These are phyloP conservation scores for Drosophila macrospina DNA, from an alignment of 2,888 invertebrate genomes.

Conservation along the genomic window DNA sequence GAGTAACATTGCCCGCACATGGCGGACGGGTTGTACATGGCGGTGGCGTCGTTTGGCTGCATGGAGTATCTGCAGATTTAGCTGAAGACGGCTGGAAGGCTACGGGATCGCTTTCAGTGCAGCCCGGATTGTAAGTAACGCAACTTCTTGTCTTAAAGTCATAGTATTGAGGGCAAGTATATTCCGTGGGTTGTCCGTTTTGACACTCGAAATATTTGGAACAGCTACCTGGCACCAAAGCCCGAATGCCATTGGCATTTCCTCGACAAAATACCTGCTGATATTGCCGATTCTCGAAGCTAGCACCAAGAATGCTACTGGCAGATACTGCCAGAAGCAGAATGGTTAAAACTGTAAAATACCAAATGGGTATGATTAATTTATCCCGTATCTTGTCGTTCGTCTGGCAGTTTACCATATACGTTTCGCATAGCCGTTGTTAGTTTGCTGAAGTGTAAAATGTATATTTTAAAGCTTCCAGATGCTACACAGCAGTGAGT, in stretches of 20 bases:
- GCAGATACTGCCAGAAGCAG: slow-evolving; percentile 54
- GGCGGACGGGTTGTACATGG: slow-evolving; percentile 38
- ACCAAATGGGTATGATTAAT: slow-evolving; percentile 3
- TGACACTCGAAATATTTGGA: slow-evolving; percentile 75
- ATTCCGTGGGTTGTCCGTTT: slow-evolving; percentile 52
- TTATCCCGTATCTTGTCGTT: neutral
- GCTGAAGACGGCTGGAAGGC: neutral
- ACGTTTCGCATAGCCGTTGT: slow-evolving; percentile 49
- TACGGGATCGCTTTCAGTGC: slow-evolving; percentile 44
- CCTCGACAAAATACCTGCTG: slow-evolving; percentile 66
- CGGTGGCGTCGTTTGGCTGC: slow-evolving; percentile 25
- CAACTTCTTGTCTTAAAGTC: slow-evolving; percentile 61
- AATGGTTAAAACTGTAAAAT: slow-evolving; percentile 51
- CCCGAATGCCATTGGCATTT: slow-evolving; percentile 67
- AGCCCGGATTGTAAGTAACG: slow-evolving; percentile 63
- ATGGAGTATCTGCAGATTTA: slow-evolving; percentile 18
- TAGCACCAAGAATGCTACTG: slow-evolving; percentile 55
- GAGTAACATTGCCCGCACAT: slow-evolving; percentile 26
- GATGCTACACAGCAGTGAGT: slow-evolving; percentile 39
- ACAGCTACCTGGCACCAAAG: slow-evolving; percentile 78
- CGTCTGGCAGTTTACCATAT: slow-evolving; percentile 48
- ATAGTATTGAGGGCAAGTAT: slow-evolving; percentile 66
- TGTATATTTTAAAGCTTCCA: slow-evolving; percentile 27
- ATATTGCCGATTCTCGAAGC: slow-evolving; percentile 66
- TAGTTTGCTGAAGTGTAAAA: slow-evolving; percentile 16